Evolutionary conservation across 1,140 invertebrate species (phyloP).

Genomic region (Aricia agestis): DNA sequence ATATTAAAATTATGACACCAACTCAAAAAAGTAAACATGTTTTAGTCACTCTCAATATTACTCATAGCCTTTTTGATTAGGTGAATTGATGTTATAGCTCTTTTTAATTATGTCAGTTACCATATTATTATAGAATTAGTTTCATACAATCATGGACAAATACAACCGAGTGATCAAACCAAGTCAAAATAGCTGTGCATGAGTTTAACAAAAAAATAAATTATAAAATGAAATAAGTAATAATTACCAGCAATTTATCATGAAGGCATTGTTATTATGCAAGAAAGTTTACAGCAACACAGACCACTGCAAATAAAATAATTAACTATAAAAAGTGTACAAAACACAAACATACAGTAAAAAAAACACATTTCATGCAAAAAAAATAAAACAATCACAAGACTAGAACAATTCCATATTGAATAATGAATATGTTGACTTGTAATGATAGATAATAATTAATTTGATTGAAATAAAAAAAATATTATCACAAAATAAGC

Average conservation of each 20-base stretch:
- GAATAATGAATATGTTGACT: no score
- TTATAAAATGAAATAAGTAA: constrained; percentile 20
- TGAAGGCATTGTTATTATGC: constrained; percentile 11
- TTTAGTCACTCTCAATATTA: neutral
- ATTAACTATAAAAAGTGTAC: neutral
- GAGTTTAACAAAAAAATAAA: constrained; percentile 9
- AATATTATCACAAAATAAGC: no score
- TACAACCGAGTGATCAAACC: neutral
- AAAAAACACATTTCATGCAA: constrained; percentile 3
- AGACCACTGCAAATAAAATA: constrained; percentile 19
- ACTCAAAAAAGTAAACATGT: neutral
- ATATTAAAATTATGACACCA: no score
- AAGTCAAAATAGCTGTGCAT: neutral
- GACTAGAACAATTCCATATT: neutral
- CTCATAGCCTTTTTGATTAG: neutral
- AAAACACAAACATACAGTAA: neutral
- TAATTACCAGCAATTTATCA: constrained; percentile 22
- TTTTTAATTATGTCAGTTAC: no score
- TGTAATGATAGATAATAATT: no score
- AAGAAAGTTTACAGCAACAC: constrained; percentile 21
- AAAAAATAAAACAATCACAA: constrained; percentile 8
- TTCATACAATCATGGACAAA: neutral
- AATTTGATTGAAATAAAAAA: no score
- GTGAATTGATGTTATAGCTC: neutral
- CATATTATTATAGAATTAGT: neutral